These are phyloP conservation scores for Heterodera filipjevi DNA, from an alignment of 2,888 invertebrate species.

Conservation along the genomic window DNA sequence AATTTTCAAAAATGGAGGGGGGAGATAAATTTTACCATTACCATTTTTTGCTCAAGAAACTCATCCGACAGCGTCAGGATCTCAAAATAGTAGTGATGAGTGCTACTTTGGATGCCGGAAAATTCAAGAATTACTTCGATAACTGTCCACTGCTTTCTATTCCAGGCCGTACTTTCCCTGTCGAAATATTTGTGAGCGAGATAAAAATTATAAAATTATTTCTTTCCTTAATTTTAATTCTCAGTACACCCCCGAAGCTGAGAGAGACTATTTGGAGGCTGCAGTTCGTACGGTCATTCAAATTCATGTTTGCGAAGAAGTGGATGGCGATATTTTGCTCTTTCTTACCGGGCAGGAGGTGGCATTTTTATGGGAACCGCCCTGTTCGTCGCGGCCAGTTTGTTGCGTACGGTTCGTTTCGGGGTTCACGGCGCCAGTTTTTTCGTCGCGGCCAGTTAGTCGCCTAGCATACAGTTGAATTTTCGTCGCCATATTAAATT, in stretches of 20 bases:
- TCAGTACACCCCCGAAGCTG: constrained; percentile 92
- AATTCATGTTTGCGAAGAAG: constrained; percentile 81
- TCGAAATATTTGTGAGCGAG: constrained; percentile 80
- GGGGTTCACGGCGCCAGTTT: too few species aligned
- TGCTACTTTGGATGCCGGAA: constrained; percentile 96
- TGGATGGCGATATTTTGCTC: constrained; percentile 82
- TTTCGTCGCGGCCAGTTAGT: too few species aligned
- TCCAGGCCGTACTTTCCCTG: constrained; percentile 91
- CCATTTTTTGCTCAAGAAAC: constrained; percentile 75
- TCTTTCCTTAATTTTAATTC: too few species aligned
- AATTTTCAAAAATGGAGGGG: too few species aligned
- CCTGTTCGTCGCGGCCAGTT: too few species aligned
- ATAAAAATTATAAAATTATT: too few species aligned
- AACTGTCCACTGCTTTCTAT: constrained; percentile 98
- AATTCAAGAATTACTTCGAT: constrained; percentile 96
- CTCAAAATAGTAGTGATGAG: constrained; percentile 98
- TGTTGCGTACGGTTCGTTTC: too few species aligned
- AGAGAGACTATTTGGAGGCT: constrained; percentile 94
- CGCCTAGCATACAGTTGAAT: too few species aligned
- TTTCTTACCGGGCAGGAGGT: constrained; percentile 82
- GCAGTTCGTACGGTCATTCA: constrained; percentile 95
- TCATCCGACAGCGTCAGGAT: constrained; percentile 86
- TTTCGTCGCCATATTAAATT: too few species aligned
- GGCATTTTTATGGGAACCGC: constrained; percentile 9
- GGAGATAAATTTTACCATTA: background rate